Percentiles rank a stretch among this genome's conserved stretches.
phyloP scores from a whole-genome alignment of 2,888 invertebrate genomes.

The Phlogophora meticulosa region DNA sequence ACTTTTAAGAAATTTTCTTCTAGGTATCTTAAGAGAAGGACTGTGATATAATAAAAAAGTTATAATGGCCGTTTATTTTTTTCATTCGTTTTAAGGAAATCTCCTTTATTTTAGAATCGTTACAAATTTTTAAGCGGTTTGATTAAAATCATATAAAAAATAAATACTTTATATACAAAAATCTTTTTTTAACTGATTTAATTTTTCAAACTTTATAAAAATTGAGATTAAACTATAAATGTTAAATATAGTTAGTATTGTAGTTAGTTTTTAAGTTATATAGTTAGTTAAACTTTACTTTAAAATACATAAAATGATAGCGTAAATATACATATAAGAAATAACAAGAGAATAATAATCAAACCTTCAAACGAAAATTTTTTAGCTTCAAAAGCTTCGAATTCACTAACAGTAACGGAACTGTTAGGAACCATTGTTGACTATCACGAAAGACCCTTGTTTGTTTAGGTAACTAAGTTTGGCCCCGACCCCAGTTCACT shows the following conservation, averaged over 20 bases:
- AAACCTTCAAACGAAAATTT: neutral
- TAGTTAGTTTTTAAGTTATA: too few relatives aligned
- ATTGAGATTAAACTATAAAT: too few relatives aligned
- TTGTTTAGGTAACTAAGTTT: slow-evolving; percentile 89
- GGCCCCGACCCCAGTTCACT: slow-evolving; percentile 82
- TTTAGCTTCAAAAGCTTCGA: slow-evolving; percentile 45
- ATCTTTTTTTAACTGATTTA: too few relatives aligned
- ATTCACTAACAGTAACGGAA: slow-evolving; percentile 67
- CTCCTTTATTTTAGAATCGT: neutral
- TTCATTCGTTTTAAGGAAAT: neutral
- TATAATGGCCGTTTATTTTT: neutral
- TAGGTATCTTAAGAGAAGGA: too few relatives aligned
- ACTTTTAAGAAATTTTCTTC: neutral
- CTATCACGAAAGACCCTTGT: slow-evolving; percentile 77
- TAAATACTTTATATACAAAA: too few relatives aligned
- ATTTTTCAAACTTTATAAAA: too few relatives aligned
- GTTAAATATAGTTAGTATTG: too few relatives aligned
- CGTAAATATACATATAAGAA: neutral
- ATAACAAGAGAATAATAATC: neutral
- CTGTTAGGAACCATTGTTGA: slow-evolving; percentile 78
- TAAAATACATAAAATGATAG: too few relatives aligned
- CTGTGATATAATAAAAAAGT: too few relatives aligned
- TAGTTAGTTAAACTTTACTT: too few relatives aligned
- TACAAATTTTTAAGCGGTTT: too few relatives aligned
- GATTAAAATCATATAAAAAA: too few relatives aligned